phyloP scores from a whole-genome alignment of 2,888 invertebrate genomes.

The Calameuta pallipes region DNA sequence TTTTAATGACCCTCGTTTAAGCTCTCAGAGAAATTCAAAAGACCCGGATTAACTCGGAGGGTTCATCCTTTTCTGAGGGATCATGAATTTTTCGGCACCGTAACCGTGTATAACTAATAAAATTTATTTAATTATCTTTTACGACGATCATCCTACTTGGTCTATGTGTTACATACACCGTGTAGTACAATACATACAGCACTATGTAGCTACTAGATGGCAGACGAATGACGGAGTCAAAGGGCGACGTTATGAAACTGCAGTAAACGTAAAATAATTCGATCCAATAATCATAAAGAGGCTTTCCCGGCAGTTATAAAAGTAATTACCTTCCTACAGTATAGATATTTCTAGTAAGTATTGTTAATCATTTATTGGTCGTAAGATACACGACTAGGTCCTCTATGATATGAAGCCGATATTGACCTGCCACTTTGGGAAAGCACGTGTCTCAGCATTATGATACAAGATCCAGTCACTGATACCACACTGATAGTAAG shows the following conservation, averaged over 20 bases:
- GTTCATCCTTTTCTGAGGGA: neutral
- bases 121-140: neutral
- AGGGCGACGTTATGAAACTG: neutral
- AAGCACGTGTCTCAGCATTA: neutral
- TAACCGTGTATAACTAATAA: neutral
- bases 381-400: neutral
- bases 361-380: neutral
- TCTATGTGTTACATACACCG: neutral
- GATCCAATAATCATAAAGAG: neutral
- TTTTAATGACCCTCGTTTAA: neutral
- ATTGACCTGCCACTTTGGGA: neutral
- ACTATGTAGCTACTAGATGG: neutral
- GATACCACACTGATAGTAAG: neutral
- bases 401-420: neutral
- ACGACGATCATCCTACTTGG: neutral
- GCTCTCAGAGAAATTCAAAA: neutral
- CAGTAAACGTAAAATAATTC: neutral
- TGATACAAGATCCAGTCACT: neutral
- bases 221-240: neutral
- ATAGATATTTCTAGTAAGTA: neutral
- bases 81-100: neutral
- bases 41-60: neutral
- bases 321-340: neutral
- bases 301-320: neutral
- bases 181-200: neutral